A percentile compares a stretch with the other conserved stretches of the same genome.
phyloP scores from a whole-genome alignment of 1,140 invertebrate genomes.

The Lepidostoma basale region DNA sequence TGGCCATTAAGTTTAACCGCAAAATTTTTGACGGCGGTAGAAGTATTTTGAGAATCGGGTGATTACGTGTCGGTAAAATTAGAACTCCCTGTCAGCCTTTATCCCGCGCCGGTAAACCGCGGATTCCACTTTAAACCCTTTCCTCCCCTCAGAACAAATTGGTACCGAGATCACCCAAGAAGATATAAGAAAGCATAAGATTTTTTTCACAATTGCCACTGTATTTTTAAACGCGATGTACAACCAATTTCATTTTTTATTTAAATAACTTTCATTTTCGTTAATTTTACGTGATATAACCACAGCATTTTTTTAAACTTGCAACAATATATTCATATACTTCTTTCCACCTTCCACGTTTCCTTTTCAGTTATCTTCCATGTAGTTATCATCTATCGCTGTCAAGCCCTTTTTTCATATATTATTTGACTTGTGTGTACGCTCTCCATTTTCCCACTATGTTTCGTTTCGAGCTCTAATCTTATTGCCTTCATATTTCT shows the following conservation, averaged over 20 bases:
- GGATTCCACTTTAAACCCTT: slow-evolving; percentile 16
- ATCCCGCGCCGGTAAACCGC: neutral
- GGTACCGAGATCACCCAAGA: slow-evolving; percentile 25
- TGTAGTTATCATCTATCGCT: slow-evolving; percentile 15
- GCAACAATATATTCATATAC: neutral
- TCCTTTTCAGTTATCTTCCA: neutral
- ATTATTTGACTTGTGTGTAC: slow-evolving; percentile 9
- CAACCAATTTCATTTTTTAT: too few species aligned
- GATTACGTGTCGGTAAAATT: neutral
- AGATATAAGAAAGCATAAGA: slow-evolving; percentile 23
- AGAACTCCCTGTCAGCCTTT: neutral
- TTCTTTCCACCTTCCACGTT: too few species aligned
- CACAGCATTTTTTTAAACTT: neutral
- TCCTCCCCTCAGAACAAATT: neutral
- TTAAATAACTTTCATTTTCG: neutral
- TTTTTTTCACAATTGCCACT: too few species aligned
- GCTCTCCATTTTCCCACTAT: neutral
- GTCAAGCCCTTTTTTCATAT: slow-evolving; percentile 3
- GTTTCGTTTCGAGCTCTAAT: slow-evolving; percentile 11
- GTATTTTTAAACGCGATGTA: too few species aligned
- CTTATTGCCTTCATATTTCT: slow-evolving; percentile 5
- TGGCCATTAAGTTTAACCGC: too few species aligned
- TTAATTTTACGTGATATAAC: neutral
- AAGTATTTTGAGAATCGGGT: neutral
- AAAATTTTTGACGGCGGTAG: too few species aligned